Evolutionary conservation across 1,140 invertebrate species (phyloP), one percentile per base, ranked within the genome.

Genomic region (Drosophila novamexicana): DNA sequence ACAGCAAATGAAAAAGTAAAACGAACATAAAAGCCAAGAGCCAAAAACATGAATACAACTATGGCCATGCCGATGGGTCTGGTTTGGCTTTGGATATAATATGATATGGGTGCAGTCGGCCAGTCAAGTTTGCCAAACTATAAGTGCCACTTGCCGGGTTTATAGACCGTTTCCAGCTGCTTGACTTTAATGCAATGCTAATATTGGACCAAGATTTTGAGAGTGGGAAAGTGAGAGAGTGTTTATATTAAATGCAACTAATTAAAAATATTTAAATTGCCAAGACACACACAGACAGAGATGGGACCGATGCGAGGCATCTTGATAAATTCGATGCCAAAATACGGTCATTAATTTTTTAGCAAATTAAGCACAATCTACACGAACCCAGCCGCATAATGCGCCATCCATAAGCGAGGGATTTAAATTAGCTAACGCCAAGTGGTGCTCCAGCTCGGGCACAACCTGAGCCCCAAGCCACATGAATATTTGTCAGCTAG

Each of bases 181-280:
- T 59, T 47, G 68, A 22, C 62, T 66, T 77, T 72, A 72, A 73
- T 72, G 74, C 63, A 67, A 67, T 73, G 62, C 61, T 56, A 77
- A 77, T 57, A 77, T 77, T 77, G 68, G 45, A 39, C 54, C 16
- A 62, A 8, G 36, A 57, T 2, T 0, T 4, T 45, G 18, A 16
- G 29, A 34, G 40, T 12, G n/a, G 10, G 22, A 7, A 1, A 54
- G 52, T 14, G 50, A 37, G 32, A 12, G 14, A 22, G 37, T 40
- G 6, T 36, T 2, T 34, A 44, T 42, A 18, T 40, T 22, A 47
- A 36, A 49, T 76, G 66, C 57, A 67, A 57, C 52, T 89, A 89
- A 89, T 89, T 89, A 89, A 78, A 77, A 89, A 89, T 78, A 75
- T 89, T 84, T 78, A 71, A 89, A 81, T 83, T 76, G 80, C 80